Conservation (phyloP, 2,113 vertebrate species). For the Coptodon bakossiorum region DNA sequence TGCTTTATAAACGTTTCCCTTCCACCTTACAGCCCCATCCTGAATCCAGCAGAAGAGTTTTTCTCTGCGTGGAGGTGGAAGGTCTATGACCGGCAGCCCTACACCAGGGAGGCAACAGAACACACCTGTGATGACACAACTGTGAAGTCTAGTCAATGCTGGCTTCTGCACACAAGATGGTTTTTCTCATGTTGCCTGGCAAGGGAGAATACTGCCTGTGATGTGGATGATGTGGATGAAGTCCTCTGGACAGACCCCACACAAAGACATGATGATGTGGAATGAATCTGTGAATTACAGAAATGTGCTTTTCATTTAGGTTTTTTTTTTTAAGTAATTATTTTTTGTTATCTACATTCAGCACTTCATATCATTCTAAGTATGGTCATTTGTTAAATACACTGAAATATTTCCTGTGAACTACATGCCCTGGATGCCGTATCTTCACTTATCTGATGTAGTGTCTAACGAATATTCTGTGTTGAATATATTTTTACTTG, state of each 20-base stretch:
- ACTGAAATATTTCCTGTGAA: background rate
- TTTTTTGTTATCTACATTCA: background rate
- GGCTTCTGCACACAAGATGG: background rate
- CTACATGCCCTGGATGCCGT: background rate
- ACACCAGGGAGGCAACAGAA: background rate
- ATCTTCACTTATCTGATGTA: background rate
- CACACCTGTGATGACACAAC: background rate
- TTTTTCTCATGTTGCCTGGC: background rate
- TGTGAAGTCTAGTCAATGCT: background rate
- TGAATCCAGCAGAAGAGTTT: background rate
- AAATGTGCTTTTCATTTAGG: background rate
- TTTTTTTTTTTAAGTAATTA: background rate
- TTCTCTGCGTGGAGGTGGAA: background rate
- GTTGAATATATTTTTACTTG: background rate
- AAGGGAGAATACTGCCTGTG: background rate
- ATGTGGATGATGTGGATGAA: background rate
- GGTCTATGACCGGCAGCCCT: background rate
- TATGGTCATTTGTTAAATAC: background rate
- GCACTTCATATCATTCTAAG: background rate
- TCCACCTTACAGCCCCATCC: background rate
- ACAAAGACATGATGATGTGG: background rate
- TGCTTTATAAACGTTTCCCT: background rate
- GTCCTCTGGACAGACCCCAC: fast-evolving
- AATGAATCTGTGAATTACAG: background rate
- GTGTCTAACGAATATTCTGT: background rate